Percentiles rank a stretch among this genome's conserved stretches.
Conservation (phyloP, 2,888 invertebrate species). For the Macrosiphum euphorbiae region DNA sequence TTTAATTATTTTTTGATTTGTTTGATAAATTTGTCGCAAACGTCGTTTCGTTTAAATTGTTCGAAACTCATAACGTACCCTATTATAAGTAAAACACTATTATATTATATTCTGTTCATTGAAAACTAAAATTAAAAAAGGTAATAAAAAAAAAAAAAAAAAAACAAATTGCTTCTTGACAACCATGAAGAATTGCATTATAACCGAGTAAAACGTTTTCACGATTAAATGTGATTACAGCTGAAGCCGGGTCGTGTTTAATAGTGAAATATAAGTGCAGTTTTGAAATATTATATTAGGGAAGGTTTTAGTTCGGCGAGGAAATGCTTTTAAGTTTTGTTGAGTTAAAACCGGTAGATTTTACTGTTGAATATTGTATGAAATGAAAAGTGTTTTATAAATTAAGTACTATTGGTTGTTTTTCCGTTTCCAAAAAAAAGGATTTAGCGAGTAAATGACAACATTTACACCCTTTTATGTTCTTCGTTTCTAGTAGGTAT, state of each 20-base stretch:
- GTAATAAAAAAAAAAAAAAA: slow-evolving; percentile 6
- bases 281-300: slow-evolving; percentile 6
- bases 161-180: background rate
- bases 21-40: background rate
- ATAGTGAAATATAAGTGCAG: background rate
- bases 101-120: background rate
- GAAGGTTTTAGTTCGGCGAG: background rate
- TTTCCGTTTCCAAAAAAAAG: background rate
- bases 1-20: background rate
- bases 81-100: background rate
- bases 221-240: background rate
- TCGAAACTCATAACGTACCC: background rate
- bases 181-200: background rate
- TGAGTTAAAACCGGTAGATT: background rate
- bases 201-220: background rate
- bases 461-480: background rate
- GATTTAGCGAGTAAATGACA: slow-evolving; percentile 1
- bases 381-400: background rate
- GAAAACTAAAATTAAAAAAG: background rate
- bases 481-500: background rate
- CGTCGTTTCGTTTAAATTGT: background rate
- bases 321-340: slow-evolving; percentile 9
- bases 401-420: slow-evolving; percentile 2
- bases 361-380: background rate
- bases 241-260: background rate